Conservation (phyloP, 2,888 invertebrate species). For the Linnaemya vulpina region DNA sequence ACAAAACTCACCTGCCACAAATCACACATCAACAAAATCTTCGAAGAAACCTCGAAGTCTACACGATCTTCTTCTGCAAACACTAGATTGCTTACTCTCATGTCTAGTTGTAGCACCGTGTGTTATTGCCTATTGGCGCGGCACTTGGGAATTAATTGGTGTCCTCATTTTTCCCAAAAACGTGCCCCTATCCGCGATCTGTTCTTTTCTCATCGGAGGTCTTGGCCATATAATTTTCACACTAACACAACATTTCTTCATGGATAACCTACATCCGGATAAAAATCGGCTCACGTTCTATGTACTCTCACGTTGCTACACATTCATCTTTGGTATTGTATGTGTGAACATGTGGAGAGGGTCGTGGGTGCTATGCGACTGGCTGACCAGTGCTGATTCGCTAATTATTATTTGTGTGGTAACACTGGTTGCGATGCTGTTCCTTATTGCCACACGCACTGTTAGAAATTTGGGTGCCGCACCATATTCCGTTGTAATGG, state of each 20-base stretch:
- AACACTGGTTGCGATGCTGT: conserved; percentile 87
- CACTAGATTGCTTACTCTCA: conserved; percentile 89
- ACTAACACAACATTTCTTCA: conserved; percentile 86
- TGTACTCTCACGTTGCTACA: conserved; percentile 88
- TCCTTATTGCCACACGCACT: conserved; percentile 87
- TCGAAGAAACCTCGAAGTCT: conserved; percentile 64
- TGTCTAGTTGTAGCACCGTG: conserved; percentile 90
- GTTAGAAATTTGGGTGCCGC: conserved; percentile 92
- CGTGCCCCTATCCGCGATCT: conserved; percentile 86
- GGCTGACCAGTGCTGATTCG: conserved; percentile 86
- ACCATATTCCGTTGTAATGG: conserved; percentile 90
- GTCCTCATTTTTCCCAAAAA: conserved; percentile 87
- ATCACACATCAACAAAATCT: conserved; percentile 12
- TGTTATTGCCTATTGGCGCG: conserved; percentile 94
- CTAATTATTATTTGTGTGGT: conserved; percentile 85
- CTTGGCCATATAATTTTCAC: conserved; percentile 88
- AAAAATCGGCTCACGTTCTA: conserved; percentile 88
- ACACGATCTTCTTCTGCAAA: conserved; percentile 84
- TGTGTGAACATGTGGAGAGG: conserved; percentile 96
- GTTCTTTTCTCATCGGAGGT: conserved; percentile 88
- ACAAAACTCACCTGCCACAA: conserved; percentile 48
- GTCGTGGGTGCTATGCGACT: conserved; percentile 89
- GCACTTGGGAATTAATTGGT: conserved; percentile 92
- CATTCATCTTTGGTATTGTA: conserved; percentile 89
- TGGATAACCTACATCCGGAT: conserved; percentile 86